Evolutionary conservation across 2,113 vertebrate genomes (phyloP), one percentile per base, ranked within the genome.

Genomic region (Lynx canadensis): DNA sequence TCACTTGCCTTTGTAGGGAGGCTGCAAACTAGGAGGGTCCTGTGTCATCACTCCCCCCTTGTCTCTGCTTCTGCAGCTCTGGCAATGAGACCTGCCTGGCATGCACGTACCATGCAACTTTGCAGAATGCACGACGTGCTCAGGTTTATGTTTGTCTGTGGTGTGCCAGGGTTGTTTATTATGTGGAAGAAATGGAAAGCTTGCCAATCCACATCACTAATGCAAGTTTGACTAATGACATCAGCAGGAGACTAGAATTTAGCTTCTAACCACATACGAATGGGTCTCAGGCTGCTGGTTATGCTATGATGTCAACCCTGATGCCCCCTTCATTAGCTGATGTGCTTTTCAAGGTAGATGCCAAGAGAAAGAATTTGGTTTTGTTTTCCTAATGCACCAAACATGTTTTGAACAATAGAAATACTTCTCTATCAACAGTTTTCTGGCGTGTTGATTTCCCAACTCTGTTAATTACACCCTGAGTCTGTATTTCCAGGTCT

Each of bases 271-370:
- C 98, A 94, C 98, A 98, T 98, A 96, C 97, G 98, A 98, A 98
- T 97, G 83, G 90, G 97, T 97, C 97, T 97, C 97, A 95, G 95
- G 96, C 97, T 97, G 87, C 96, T 96, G 96, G 82, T 97, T 97
- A 79, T 93, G 95, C 98, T 79, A n/a, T 98, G 98, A 98, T 98
- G 98, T 99, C 98, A 98, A 94, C 94, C 97, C 93, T 48, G 94
- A 98, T 98, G 98, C 94, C 95, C 96, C 84, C 93, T 97, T 97
- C 96, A 96, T 98, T 98, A 98, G 97, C 98, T 93, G 97, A 96
- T 97, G 95, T 81, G 69, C 81, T 96, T 97, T 97, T 83, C 63
- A 66, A 95, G 11, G 1, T 96, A 94, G 97, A 82, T 3, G 81
- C 93, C 96, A 98, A 97, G 94, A 96, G 97, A 98, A 98, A 92